Base-by-base conservation (phyloP, 2,113 vertebrate species). In the Okapia johnstoni region DNA sequence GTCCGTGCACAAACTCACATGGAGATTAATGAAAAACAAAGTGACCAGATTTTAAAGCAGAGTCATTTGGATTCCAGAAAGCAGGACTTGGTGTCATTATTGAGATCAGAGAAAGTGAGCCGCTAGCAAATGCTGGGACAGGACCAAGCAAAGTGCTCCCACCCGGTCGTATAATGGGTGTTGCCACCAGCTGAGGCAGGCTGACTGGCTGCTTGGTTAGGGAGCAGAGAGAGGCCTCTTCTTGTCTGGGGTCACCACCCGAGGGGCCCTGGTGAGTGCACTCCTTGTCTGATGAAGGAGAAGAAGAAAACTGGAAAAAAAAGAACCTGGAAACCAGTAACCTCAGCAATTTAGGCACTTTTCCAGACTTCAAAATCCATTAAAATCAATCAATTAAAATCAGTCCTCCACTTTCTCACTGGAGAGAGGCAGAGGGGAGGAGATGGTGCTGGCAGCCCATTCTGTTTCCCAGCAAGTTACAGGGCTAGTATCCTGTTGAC, bases 31-130 rank as follows among this genome's bases (percentile, higher is more conserved):
- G 52, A 79, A 88, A 93, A 94, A 66, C 40, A 97, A 96, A 96
- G 95, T 89, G 77, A 80, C 73, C 25, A 96, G 97, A 98, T 98
- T 98, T 98, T 98, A 97, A 97, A 98, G 93, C 97, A 77, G 94
- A 98, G 96, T 96, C 95, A 95, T 98, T 98, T 98, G 98, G 94
- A 97, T 98, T 98, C 97, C 95, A 97, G 98, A 96, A 95, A 97
- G 77, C 87, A 95, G 81, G 93, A 54, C 70, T 86, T 87, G 61
- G 36, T 76, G 33, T 94, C 94, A 55, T 88, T 90, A 79, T 88
- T 96, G 95, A 98, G 98, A 97, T 81, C 97, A 98, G 92, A 98
- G 96, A 94, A 98, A 98, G 96, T 95, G 95, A 97, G 98, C 98
- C 60, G 11, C 96, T 98, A 96, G 98, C 96, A 98, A 98, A 98